phyloP scores from a whole-genome alignment of 2,113 vertebrate genomes.

The Craseonycteris thonglongyai region DNA sequence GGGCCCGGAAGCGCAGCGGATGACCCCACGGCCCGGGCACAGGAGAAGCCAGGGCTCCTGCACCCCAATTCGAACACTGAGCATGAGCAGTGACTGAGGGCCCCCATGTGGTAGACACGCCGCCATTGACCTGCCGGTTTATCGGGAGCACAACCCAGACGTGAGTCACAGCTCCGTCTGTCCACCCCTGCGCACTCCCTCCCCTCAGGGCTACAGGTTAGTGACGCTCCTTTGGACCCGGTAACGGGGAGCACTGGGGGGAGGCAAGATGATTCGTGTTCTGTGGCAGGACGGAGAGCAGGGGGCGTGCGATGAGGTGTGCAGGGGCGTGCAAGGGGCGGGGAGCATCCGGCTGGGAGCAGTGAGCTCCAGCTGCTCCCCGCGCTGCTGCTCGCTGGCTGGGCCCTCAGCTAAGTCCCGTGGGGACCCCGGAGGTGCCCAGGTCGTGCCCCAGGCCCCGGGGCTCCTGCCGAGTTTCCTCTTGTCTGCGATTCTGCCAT shows the following conservation, averaged over 20 bases:
- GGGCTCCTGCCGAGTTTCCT: accelerated
- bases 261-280: background rate
- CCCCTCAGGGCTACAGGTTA: background rate
- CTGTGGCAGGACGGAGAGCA: background rate
- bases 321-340: background rate
- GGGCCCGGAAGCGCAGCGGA: accelerated
- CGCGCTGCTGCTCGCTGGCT: background rate
- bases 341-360: accelerated
- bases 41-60: background rate
- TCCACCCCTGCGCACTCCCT: no score
- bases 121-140: background rate
- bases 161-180: background rate
- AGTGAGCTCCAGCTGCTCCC: background rate
- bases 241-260: accelerated
- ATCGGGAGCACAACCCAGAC: accelerated
- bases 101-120: accelerated
- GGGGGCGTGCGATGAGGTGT: no score
- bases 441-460: background rate
- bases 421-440: background rate
- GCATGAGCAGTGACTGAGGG: accelerated
- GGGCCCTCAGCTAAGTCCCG: background rate
- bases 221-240: background rate
- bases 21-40: background rate
- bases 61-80: background rate
- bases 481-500: accelerated